Conservation (phyloP, 92 coral and sea anemone species). For the Umimayanthus kanabou region DNA sequence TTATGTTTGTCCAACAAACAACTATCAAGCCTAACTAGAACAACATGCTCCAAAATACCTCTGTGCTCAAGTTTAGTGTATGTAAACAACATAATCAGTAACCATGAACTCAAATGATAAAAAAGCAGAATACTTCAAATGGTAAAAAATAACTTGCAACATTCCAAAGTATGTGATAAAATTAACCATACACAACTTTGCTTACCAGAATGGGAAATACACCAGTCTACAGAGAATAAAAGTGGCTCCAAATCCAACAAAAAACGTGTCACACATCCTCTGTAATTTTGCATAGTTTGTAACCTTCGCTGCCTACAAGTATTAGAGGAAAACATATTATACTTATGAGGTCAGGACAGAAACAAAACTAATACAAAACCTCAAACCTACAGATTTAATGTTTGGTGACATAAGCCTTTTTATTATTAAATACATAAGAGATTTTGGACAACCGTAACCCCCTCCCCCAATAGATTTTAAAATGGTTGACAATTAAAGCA, state of each 20-base stretch:
- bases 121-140: not conserved
- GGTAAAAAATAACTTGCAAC: not conserved
- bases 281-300: slow-evolving; percentile 89
- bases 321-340: not conserved
- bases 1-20: too few relatives aligned
- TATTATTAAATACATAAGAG: too few relatives aligned
- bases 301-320: slow-evolving; percentile 84
- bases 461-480: too few relatives aligned
- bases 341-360: not conserved
- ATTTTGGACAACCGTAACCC: too few relatives aligned
- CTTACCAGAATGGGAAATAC: slow-evolving; percentile 95
- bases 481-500: too few relatives aligned
- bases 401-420: too few relatives aligned
- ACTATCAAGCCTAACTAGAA: too few relatives aligned
- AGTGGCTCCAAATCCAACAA: slow-evolving; percentile 74
- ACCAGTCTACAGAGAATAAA: slow-evolving; percentile 84
- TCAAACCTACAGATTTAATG: too few relatives aligned
- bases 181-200: not conserved
- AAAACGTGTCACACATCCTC: slow-evolving; percentile 67
- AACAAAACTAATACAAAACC: too few relatives aligned
- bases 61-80: too few relatives aligned
- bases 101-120: not conserved
- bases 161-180: not conserved
- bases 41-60: too few relatives aligned
- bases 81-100: not conserved